Evolutionary conservation across 2,113 vertebrate species (phyloP).

Genomic region (Halichoeres trimaculatus): DNA sequence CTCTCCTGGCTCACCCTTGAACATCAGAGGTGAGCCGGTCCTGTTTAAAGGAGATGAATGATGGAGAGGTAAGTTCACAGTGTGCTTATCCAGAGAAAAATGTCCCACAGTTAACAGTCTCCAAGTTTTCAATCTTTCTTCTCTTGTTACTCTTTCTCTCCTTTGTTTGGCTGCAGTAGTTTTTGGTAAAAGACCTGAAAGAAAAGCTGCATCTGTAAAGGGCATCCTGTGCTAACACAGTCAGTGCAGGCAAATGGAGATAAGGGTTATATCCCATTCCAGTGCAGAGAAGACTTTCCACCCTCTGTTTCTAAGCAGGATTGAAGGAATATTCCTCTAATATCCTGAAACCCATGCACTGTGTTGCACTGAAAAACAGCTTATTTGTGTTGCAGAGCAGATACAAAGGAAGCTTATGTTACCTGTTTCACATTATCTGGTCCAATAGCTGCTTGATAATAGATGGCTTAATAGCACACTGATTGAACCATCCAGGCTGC

Average conservation of each 20-base stretch:
- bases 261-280: neutral
- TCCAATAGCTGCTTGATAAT: neutral
- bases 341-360: neutral
- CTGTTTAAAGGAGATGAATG: conserved; percentile 8
- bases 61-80: neutral
- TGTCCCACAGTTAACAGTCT: neutral
- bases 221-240: conserved; percentile 3
- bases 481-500: neutral
- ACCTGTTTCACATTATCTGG: neutral
- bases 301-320: neutral
- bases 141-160: neutral
- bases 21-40: conserved; percentile 17
- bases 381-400: neutral
- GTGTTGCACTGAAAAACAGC: neutral
- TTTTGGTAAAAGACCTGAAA: neutral
- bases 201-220: conserved; percentile 1
- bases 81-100: neutral
- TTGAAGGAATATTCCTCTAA: neutral
- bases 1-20: conserved; percentile 18
- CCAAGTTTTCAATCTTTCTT: neutral
- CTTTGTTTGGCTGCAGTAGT: neutral
- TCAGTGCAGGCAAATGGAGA: neutral
- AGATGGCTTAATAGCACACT: neutral
- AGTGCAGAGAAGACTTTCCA: conserved; percentile 1
- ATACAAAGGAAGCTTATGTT: conserved; percentile 8